These are phyloP conservation scores for Pseudomugil gertrudae DNA, from an alignment of 2,797 vertebrate genomes.

Conservation along the genomic window DNA sequence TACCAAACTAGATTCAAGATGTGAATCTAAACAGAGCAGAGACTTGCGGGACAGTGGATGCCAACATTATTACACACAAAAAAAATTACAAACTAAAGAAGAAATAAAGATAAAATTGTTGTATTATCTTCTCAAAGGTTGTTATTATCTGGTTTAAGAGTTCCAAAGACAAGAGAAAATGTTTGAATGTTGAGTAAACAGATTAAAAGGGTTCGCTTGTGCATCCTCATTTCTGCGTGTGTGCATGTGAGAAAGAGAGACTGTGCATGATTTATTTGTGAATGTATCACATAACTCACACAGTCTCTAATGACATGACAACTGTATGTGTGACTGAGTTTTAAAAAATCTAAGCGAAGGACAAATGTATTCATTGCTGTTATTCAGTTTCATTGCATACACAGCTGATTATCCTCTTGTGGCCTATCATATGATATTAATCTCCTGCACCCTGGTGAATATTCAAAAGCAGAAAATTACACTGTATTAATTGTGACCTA, in stretches of 20 bases:
- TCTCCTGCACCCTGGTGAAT: no score
- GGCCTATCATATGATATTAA: no score
- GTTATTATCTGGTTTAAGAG: conserved; percentile 16
- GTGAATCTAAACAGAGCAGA: not conserved
- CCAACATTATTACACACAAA: conserved; percentile 1
- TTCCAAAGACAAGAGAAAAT: conserved; percentile 11
- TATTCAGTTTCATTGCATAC: conserved; percentile 4
- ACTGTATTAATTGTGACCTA: no score
- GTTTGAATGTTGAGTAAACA: conserved; percentile 23
- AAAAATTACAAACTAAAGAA: not conserved
- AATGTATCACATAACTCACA: conserved; percentile 4
- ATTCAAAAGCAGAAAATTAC: no score
- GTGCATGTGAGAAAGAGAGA: not conserved
- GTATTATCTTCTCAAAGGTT: not conserved
- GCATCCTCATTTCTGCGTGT: not conserved
- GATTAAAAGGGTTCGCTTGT: not conserved
- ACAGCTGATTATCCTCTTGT: not conserved
- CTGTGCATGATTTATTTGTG: conserved; percentile 1
- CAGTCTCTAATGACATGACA: conserved; percentile 16
- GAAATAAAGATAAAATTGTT: not conserved
- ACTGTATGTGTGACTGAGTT: not conserved
- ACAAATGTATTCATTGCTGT: conserved; percentile 27
- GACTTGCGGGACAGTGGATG: conserved; percentile 4
- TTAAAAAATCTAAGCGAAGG: conserved; percentile 23
- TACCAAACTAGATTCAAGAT: conserved; percentile 55